Percentiles rank a stretch among this genome's conserved stretches.
These are phyloP conservation scores for Otis tarda DNA, from an alignment of 2,113 vertebrate genomes.

Conservation along the genomic window DNA sequence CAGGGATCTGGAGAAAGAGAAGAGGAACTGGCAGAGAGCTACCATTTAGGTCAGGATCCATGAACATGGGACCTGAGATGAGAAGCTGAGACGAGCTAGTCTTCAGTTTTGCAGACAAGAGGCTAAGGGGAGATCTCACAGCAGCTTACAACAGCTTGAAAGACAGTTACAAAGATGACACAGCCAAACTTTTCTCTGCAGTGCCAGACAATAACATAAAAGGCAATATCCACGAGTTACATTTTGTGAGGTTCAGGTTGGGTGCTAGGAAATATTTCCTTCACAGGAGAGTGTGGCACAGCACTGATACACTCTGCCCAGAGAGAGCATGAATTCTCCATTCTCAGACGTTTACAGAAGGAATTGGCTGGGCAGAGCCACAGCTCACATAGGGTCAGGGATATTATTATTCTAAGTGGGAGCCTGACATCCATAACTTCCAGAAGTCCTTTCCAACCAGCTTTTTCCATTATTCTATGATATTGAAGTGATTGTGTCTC, in stretches of 20 bases:
- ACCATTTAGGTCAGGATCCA: neutral
- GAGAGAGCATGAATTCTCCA: neutral
- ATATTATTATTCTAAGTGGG: neutral
- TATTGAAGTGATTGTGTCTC: neutral
- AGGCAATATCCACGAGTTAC: accelerated
- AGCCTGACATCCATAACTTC: neutral
- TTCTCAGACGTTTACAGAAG: neutral
- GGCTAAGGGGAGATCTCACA: neutral
- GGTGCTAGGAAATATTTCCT: neutral
- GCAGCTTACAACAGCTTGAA: neutral
- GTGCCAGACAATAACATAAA: neutral
- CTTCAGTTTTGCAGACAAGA: neutral
- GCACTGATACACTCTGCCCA: neutral
- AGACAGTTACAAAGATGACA: neutral
- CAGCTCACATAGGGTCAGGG: neutral
- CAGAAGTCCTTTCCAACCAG: neutral
- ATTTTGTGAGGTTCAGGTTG: neutral
- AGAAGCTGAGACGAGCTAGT: neutral
- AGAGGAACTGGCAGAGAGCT: neutral
- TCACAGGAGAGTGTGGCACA: neutral
- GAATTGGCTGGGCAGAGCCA: neutral
- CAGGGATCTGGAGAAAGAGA: neutral
- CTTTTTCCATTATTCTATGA: neutral
- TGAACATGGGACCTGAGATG: neutral
- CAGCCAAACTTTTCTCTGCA: neutral